phyloP scores from a whole-genome alignment of 2,113 vertebrate species.

The Solea solea region DNA sequence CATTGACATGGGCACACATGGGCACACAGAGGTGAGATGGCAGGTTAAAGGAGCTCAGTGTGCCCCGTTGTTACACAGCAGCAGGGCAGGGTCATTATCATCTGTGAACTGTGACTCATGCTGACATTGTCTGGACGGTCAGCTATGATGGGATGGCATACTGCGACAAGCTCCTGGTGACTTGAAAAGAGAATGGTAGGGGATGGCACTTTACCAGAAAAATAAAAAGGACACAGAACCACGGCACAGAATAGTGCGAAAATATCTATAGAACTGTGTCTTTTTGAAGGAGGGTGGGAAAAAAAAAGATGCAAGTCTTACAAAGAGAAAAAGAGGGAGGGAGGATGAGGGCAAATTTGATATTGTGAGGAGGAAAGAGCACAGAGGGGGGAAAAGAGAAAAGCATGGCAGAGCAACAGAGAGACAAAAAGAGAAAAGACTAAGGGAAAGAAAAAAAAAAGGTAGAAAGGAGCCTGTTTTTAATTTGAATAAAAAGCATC shows the following conservation, averaged over 20 bases:
- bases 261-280: slow-evolving; percentile 7
- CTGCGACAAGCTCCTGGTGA: slow-evolving; percentile 61
- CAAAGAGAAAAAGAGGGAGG: slow-evolving; percentile 30
- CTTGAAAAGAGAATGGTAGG: slow-evolving; percentile 27
- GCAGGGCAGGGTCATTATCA: slow-evolving; percentile 61
- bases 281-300: slow-evolving; percentile 19
- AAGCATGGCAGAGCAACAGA: slow-evolving; percentile 26
- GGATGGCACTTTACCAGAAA: slow-evolving; percentile 19
- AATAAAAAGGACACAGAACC: slow-evolving; percentile 30
- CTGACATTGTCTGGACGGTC: slow-evolving; percentile 61
- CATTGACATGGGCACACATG: slow-evolving; percentile 38
- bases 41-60: slow-evolving; percentile 27
- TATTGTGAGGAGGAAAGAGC: slow-evolving; percentile 19
- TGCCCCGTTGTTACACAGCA: slow-evolving; percentile 48
- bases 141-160: slow-evolving; percentile 57
- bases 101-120: slow-evolving; percentile 62
- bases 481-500: slow-evolving; percentile 54
- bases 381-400: slow-evolving; percentile 3
- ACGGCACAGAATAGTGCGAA: slow-evolving; percentile 12
- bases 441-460: slow-evolving; percentile 16
- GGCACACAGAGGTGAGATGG: slow-evolving; percentile 25
- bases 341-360: slow-evolving; percentile 33
- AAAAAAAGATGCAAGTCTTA: slow-evolving; percentile 48
- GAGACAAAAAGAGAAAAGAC: slow-evolving; percentile 7
- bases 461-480: slow-evolving; percentile 39